phyloP scores from a whole-genome alignment of 2,888 invertebrate species.

The Nysson spinosus region DNA sequence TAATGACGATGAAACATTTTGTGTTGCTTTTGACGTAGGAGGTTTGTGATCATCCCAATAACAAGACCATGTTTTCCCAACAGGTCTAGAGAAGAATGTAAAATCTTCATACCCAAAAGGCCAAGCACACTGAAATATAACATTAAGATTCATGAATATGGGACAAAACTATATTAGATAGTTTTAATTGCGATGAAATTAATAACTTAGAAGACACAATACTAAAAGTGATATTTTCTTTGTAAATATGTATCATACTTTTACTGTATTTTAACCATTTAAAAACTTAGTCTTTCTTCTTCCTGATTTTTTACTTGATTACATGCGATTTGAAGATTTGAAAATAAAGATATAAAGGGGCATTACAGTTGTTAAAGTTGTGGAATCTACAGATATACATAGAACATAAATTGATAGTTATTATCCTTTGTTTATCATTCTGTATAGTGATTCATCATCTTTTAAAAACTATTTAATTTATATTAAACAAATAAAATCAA shows the following conservation, averaged over 20 bases:
- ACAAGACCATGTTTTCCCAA: slow-evolving; percentile 46
- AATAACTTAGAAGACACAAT: not conserved
- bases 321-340: no score
- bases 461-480: not conserved
- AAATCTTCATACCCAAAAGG: slow-evolving; percentile 56
- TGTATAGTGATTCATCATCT: no score
- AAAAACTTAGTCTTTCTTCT: no score
- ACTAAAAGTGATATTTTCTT: no score
- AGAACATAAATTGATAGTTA: no score
- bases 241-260: no score
- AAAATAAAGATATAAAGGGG: no score
- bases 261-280: no score
- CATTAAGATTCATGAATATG: slow-evolving; percentile 6
- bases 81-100: slow-evolving; percentile 25
- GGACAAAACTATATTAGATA: not conserved
- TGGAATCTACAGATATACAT: no score
- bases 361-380: no score
- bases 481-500: not conserved
- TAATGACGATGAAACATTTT: not conserved
- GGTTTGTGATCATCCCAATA: slow-evolving; percentile 48
- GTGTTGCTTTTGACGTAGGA: slow-evolving; percentile 9
- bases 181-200: not conserved
- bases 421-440: no score
- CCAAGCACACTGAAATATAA: slow-evolving; percentile 58
- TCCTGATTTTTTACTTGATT: no score